Evolutionary conservation across 2,797 vertebrate species (phyloP), one percentile per base, ranked within the genome.

Genomic region (Epinephelus awoara): DNA sequence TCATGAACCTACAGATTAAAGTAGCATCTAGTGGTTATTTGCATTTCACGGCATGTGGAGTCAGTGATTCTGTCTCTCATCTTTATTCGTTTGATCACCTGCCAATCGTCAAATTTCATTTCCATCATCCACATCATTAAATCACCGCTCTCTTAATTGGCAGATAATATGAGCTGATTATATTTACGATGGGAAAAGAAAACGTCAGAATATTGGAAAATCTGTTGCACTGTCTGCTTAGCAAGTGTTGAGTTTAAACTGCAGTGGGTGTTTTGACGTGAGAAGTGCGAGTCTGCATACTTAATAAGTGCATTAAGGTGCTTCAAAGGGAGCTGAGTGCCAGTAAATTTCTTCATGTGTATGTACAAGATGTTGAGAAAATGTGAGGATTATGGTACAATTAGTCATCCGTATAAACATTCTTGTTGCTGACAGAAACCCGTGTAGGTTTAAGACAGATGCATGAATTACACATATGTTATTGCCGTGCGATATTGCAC

Each of bases 321-420:
- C 77, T 84, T 89, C 62, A 89, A 83, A 90, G 75, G n/a, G 38
- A 63, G 47, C 8, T 27, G 34, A 79, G 40, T 68, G 17, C 11
- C 46, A 64, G 34, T 63, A 34, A 14, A 23, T 61, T 23, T 49
- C 54, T 57, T 65, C n/a, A 47, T 50, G 15, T 58, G 62, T 68
- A 25, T 40, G 47, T 38, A 29, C 25, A 66, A 63, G 58, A 73
- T 51, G 34, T 40, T 1, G 54, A 64, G 66, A 70, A 29, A 68
- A 46, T 34, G 34, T 23, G 61, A 52, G 21, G 15, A 68, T 66
- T 74, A 74, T 5, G n/a, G 27, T 38, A 8, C 46, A 61, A 19
- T 71, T 59, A 59, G 21, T 80, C 29, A 14, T 2, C 4, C 0
- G 5, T 56, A n/a, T 25, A 58, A 78, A 70, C 72, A 65, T 59